These are phyloP conservation scores for Melanargia galathea DNA, from an alignment of 2,888 invertebrate genomes.

Conservation along the genomic window DNA sequence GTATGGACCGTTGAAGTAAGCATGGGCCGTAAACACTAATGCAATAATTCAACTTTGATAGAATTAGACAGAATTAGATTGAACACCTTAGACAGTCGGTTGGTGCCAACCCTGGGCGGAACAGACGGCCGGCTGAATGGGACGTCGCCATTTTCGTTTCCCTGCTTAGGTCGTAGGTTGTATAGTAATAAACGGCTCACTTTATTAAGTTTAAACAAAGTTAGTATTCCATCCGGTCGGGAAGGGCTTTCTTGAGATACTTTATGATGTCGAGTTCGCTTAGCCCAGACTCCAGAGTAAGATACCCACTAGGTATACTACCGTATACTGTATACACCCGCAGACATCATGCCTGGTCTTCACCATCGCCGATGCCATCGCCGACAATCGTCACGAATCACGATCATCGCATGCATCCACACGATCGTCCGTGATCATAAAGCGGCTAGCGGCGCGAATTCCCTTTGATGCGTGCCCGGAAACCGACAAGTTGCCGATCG, in stretches of 20 bases:
- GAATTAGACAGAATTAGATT: too few species aligned
- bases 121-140: constrained; percentile 44
- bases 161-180: constrained; percentile 38
- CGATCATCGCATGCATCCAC: too few species aligned
- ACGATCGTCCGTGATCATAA: not conserved
- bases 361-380: too few species aligned
- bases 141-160: constrained; percentile 43
- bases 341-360: not conserved
- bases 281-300: constrained; percentile 10
- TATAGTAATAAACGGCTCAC: constrained; percentile 43
- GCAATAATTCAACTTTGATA: too few species aligned
- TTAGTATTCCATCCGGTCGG: constrained; percentile 30
- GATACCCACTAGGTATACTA: too few species aligned
- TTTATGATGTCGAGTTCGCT: constrained; percentile 31
- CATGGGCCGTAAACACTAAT: too few species aligned
- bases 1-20: too few species aligned
- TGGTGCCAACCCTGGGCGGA: constrained; percentile 35
- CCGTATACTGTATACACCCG: too few species aligned
- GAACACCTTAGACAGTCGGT: not conserved
- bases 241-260: constrained; percentile 35
- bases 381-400: too few species aligned
- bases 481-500: too few species aligned
- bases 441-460: too few species aligned
- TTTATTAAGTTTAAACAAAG: constrained; percentile 44
- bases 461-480: too few species aligned